phyloP scores from a whole-genome alignment of 2,797 vertebrate genomes.

The Pseudomugil gertrudae region DNA sequence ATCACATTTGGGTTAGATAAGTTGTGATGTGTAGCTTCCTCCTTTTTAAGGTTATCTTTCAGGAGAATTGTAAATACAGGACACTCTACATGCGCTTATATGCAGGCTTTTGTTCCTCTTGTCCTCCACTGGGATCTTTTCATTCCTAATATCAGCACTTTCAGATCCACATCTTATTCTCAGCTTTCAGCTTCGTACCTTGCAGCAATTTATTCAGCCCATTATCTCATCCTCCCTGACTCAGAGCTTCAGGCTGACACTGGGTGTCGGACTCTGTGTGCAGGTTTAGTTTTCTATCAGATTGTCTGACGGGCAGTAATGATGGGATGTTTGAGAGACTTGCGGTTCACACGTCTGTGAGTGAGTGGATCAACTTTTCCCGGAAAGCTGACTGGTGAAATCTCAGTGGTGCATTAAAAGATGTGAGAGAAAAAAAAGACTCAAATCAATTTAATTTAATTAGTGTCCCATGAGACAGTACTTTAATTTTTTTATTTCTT shows the following conservation, averaged over 20 bases:
- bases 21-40: not conserved
- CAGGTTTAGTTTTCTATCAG: slow-evolving; percentile 46
- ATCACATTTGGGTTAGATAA: slow-evolving; percentile 1
- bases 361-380: not conserved
- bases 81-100: slow-evolving; percentile 17
- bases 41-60: not conserved
- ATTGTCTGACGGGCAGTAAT: slow-evolving; percentile 13
- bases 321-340: slow-evolving; percentile 11
- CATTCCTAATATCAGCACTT: slow-evolving; percentile 24
- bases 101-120: slow-evolving; percentile 4
- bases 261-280: slow-evolving; percentile 7
- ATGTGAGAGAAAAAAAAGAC: not conserved
- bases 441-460: too few species aligned
- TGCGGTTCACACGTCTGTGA: not conserved
- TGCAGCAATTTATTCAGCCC: slow-evolving; percentile 28
- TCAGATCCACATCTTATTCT: slow-evolving; percentile 15
- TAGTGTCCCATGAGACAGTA: too few species aligned
- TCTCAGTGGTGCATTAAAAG: not conserved
- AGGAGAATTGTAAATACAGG: not conserved
- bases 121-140: slow-evolving; percentile 21
- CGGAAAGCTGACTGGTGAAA: not conserved
- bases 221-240: slow-evolving; percentile 37
- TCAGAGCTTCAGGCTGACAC: slow-evolving; percentile 42
- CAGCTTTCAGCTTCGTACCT: slow-evolving; percentile 8
- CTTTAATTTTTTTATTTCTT: too few species aligned